These are phyloP conservation scores for Hycleus phaleratus DNA, from an alignment of 1,140 invertebrate species.

Conservation along the genomic window DNA sequence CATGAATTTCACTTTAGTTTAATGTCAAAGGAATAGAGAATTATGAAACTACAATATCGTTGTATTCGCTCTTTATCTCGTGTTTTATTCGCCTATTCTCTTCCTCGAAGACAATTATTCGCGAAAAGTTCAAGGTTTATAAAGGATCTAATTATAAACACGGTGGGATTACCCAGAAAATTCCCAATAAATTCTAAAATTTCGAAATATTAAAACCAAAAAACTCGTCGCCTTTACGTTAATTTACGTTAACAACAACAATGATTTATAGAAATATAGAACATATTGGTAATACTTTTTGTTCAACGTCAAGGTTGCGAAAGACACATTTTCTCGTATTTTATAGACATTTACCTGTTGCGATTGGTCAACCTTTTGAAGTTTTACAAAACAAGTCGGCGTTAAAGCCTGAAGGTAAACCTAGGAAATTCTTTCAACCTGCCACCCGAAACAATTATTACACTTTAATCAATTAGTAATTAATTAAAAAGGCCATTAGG, in stretches of 20 bases:
- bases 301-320: constrained; percentile 1
- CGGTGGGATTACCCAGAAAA: neutral
- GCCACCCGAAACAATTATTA: neutral
- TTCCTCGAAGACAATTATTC: no score
- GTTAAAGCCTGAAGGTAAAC: neutral
- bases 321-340: neutral
- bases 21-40: no score
- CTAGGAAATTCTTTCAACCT: neutral
- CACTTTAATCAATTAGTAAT: neutral
- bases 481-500: no score
- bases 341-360: neutral
- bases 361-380: neutral
- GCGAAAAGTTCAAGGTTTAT: neutral
- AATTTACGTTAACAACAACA: neutral
- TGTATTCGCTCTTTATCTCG: no score
- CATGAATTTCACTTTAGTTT: no score
- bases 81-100: no score
- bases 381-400: neutral
- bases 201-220: neutral
- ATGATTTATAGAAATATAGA: neutral
- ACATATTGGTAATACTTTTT: neutral
- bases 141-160: neutral
- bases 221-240: neutral
- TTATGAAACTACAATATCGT: no score
- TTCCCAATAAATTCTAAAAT: neutral